Percentiles rank a stretch among this genome's conserved stretches.
phyloP scores from a whole-genome alignment of 2,888 invertebrate genomes.

The Xestia c-nigrum region DNA sequence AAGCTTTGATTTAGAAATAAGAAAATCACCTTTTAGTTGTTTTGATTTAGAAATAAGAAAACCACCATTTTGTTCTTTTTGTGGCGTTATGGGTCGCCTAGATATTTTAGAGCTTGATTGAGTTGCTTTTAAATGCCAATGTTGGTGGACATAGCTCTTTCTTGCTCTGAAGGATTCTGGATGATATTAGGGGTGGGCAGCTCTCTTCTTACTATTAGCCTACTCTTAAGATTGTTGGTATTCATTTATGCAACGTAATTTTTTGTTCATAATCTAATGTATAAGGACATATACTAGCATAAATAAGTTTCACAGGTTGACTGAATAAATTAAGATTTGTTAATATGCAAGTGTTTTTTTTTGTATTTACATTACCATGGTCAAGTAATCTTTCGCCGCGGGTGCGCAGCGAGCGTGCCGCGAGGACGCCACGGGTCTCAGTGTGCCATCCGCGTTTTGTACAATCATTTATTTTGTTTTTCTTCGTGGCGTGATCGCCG shows the following conservation, averaged over 20 bases:
- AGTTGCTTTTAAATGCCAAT: not conserved
- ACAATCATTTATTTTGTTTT: too few species aligned
- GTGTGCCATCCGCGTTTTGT: too few species aligned
- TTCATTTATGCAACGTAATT: not conserved
- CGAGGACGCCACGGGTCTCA: too few species aligned
- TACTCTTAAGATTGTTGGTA: not conserved
- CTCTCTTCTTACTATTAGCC: not conserved
- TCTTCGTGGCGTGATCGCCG: too few species aligned
- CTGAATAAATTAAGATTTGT: not conserved
- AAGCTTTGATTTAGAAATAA: not conserved
- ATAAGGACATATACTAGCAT: not conserved
- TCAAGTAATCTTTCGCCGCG: not conserved
- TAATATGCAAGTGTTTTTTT: not conserved
- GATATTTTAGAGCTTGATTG: not conserved
- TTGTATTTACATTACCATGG: not conserved
- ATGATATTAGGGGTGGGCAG: too few species aligned
- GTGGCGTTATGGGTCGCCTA: too few species aligned
- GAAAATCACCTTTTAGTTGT: too few species aligned
- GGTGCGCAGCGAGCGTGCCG: too few species aligned
- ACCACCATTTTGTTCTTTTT: too few species aligned
- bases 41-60: not conserved
- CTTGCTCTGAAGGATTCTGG: not conserved
- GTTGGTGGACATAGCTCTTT: not conserved
- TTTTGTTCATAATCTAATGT: not conserved
- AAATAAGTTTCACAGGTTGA: not conserved